These are phyloP conservation scores for Theristicus caerulescens DNA, from an alignment of 2,113 vertebrate genomes.

Conservation along the genomic window DNA sequence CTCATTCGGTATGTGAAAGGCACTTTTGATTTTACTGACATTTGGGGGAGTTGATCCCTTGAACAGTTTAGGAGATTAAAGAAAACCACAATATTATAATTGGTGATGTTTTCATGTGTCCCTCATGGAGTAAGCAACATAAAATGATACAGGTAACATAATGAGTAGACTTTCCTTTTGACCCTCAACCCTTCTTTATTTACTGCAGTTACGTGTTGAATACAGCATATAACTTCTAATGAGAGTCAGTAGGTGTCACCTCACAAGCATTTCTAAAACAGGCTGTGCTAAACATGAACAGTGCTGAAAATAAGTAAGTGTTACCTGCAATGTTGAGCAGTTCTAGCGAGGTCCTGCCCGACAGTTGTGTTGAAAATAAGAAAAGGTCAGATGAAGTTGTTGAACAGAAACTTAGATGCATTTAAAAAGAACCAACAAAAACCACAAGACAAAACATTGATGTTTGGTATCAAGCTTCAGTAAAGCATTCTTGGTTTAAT, in stretches of 20 bases:
- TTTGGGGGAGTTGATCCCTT: background rate
- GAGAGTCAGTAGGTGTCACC: background rate
- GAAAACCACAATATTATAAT: rapidly evolving
- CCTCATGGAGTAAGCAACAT: background rate
- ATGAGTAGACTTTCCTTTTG: background rate
- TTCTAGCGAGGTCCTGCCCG: background rate
- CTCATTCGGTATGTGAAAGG: conserved; percentile 55
- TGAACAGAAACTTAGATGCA: background rate
- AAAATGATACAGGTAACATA: background rate
- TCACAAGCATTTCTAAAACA: background rate
- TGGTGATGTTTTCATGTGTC: background rate
- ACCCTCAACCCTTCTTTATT: rapidly evolving
- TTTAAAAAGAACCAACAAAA: background rate
- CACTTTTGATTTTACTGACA: background rate
- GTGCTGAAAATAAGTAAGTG: background rate
- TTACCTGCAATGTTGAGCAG: background rate
- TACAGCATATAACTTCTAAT: background rate
- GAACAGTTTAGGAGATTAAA: background rate
- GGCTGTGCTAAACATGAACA: background rate
- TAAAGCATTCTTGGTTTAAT: background rate
- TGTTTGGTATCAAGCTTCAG: background rate
- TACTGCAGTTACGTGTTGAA: background rate
- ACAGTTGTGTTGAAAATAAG: background rate
- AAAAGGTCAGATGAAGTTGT: background rate
- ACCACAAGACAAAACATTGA: background rate